These are phyloP conservation scores for Pomacea canaliculata DNA, from an alignment of 2,888 invertebrate species.

Conservation along the genomic window DNA sequence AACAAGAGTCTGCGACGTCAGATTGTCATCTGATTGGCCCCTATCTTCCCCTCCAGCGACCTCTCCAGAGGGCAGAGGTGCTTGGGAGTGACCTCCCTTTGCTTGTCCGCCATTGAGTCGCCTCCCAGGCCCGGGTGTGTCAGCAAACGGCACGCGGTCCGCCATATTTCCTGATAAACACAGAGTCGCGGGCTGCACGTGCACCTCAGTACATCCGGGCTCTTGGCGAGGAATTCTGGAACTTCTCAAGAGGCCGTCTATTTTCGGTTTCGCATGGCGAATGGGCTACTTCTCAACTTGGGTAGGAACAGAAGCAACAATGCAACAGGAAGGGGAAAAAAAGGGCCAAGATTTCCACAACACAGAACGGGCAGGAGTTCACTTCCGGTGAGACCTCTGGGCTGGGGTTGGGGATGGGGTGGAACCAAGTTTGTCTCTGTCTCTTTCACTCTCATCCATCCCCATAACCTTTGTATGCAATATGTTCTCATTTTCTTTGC, in stretches of 20 bases:
- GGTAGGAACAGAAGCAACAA: neutral
- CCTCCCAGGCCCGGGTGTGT: neutral
- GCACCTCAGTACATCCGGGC: neutral
- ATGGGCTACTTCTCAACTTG: neutral
- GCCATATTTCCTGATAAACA: conserved; percentile 14
- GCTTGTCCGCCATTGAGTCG: neutral
- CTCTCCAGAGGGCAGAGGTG: neutral
- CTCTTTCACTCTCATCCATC: neutral
- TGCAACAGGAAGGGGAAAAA: neutral
- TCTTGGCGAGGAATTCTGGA: neutral
- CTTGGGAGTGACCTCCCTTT: conserved; percentile 1
- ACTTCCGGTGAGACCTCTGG: neutral
- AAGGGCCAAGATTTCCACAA: conserved; percentile 4
- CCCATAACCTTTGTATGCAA: too few relatives aligned
- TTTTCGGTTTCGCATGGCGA: neutral
- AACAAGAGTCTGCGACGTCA: conserved; percentile 13
- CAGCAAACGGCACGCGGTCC: neutral
- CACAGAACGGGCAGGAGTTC: neutral
- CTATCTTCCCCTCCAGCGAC: neutral
- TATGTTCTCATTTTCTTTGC: too few relatives aligned
- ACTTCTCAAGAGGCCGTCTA: neutral
- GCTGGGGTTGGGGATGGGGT: neutral
- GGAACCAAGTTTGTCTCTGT: neutral
- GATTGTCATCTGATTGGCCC: conserved; percentile 24
- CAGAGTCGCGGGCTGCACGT: conserved; percentile 2